Evolutionary conservation across 2,797 vertebrate species (phyloP).

Genomic region (Oreochromis mossambicus): DNA sequence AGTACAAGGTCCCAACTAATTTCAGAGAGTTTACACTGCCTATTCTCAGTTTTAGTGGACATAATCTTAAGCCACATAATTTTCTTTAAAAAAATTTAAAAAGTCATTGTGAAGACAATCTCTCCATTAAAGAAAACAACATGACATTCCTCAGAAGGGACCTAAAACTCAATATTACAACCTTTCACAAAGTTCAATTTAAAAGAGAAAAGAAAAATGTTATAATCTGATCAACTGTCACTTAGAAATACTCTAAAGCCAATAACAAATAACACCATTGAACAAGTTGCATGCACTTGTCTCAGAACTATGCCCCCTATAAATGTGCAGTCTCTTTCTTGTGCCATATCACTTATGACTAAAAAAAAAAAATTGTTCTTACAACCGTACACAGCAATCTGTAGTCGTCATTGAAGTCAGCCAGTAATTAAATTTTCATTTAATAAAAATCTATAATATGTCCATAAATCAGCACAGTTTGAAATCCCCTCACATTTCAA

Average conservation of each 20-base stretch:
- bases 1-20: neutral
- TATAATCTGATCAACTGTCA: neutral
- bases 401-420: neutral
- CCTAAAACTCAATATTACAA: slow-evolving; percentile 3
- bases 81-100: neutral
- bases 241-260: neutral
- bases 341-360: neutral
- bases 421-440: neutral
- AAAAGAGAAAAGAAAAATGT: neutral
- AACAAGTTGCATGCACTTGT: neutral
- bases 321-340: neutral
- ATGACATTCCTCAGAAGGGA: neutral
- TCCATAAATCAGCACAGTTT: neutral
- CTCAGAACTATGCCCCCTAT: neutral
- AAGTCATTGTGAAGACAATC: neutral
- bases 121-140: neutral
- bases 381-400: neutral
- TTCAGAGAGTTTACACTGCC: neutral
- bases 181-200: neutral
- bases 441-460: neutral
- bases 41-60: neutral
- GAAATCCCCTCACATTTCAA: neutral
- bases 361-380: neutral
- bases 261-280: neutral
- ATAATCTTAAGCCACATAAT: neutral